A percentile compares a stretch with the other conserved stretches of the same genome.
Evolutionary conservation across 2,888 invertebrate genomes (phyloP).

Genomic region (Xestia xanthographa): DNA sequence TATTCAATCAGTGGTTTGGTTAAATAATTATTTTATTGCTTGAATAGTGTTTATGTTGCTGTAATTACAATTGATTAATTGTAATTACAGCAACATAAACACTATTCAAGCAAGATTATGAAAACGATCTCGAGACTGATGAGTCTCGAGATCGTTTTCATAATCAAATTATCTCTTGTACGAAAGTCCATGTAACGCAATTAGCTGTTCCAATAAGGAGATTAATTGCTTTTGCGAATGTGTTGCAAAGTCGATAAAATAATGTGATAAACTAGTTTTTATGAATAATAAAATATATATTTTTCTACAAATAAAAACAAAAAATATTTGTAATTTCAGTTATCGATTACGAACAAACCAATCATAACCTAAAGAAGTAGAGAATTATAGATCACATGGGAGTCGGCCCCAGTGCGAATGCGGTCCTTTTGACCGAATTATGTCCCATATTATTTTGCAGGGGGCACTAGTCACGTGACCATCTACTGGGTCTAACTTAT

Average conservation of each 20-base stretch:
- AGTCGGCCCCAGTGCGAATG: background rate
- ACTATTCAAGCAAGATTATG: no score
- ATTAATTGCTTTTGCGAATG: background rate
- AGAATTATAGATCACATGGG: background rate
- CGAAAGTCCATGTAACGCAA: background rate
- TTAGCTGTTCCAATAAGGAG: background rate
- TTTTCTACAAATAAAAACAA: background rate
- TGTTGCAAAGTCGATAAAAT: background rate
- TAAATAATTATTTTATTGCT: background rate
- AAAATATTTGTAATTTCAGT: background rate
- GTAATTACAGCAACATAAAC: no score
- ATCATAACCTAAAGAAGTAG: background rate
- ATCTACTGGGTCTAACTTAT: background rate
- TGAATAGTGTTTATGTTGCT: background rate
- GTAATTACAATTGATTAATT: background rate
- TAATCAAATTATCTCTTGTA: background rate
- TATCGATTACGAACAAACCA: background rate
- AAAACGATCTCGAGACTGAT: no score
- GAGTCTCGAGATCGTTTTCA: background rate
- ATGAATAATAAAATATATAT: background rate
- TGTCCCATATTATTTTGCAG: background rate
- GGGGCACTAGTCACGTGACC: background rate
- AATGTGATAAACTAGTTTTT: background rate
- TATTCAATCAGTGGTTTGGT: background rate
- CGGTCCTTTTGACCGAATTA: background rate